Conservation (phyloP, 1,140 invertebrate genomes). For the Leptinotarsa texana region DNA sequence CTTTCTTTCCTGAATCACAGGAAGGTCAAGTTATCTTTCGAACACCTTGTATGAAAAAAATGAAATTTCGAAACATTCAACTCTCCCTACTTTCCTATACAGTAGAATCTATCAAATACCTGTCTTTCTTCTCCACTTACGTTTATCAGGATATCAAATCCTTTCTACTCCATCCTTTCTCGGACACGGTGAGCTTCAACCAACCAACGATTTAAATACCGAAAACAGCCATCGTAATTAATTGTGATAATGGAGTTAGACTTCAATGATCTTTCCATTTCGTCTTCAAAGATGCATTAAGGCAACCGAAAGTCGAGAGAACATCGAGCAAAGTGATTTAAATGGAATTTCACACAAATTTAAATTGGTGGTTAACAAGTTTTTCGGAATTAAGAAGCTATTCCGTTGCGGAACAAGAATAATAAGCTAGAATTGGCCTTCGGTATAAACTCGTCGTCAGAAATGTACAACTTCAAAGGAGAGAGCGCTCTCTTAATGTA, state of each 20-base stretch:
- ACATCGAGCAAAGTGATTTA: constrained; percentile 35
- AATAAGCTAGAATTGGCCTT: constrained; percentile 39
- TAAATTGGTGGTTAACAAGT: constrained; percentile 49
- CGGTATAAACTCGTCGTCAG: constrained; percentile 32
- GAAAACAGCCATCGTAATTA: neutral
- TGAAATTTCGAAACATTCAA: no score
- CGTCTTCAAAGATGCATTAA: constrained; percentile 35
- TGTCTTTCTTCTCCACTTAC: no score
- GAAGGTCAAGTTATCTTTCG: no score
- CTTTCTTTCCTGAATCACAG: no score
- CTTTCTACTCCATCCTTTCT: no score
- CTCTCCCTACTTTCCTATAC: no score
- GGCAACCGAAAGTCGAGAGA: constrained; percentile 29
- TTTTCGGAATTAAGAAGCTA: constrained; percentile 49
- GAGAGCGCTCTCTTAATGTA: constrained; percentile 37
- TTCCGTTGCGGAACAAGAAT: constrained; percentile 44
- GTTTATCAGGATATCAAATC: no score
- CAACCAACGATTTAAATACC: no score
- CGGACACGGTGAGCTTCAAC: no score
- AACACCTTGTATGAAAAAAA: no score
- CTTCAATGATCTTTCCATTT: constrained; percentile 27
- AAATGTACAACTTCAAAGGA: constrained; percentile 44
- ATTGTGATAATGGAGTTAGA: constrained; percentile 10
- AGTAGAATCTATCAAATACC: no score
- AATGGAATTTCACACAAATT: constrained; percentile 43